Evolutionary conservation across 2,888 invertebrate genomes (phyloP).

Genomic region (Melanostoma mellinum): DNA sequence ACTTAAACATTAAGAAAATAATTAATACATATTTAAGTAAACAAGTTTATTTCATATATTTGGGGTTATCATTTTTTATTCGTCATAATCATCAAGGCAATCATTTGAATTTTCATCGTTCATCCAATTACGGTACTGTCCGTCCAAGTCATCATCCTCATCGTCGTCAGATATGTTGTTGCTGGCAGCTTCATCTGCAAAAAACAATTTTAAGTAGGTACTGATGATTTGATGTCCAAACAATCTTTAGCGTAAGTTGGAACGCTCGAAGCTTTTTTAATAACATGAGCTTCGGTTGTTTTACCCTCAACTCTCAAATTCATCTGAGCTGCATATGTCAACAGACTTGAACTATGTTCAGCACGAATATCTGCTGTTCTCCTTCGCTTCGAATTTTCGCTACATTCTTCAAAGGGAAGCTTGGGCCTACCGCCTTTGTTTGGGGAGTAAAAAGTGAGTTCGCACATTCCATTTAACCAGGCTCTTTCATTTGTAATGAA

Average conservation of each 20-base stretch:
- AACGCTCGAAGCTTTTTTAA: neutral
- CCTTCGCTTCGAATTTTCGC: neutral
- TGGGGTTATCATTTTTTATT: too few relatives aligned
- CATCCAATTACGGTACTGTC: too few relatives aligned
- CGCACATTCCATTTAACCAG: neutral
- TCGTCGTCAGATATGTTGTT: too few relatives aligned
- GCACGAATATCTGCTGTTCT: constrained; percentile 1
- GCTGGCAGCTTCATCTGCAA: too few relatives aligned
- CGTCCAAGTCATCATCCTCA: too few relatives aligned
- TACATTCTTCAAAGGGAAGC: neutral
- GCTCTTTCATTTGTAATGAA: neutral
- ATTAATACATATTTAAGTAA: too few relatives aligned
- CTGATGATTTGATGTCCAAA: neutral
- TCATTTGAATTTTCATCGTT: too few relatives aligned
- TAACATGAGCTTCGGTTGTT: neutral
- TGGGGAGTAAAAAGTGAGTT: neutral
- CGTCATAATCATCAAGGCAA: too few relatives aligned
- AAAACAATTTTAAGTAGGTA: too few relatives aligned
- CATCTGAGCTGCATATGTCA: too few relatives aligned
- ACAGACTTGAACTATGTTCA: neutral
- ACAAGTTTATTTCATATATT: too few relatives aligned
- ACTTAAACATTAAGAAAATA: too few relatives aligned
- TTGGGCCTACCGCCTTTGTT: neutral
- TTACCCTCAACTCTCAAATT: neutral
- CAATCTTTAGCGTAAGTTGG: constrained; percentile 1